phyloP scores from a whole-genome alignment of 2,888 invertebrate species.

The Latrodectus hesperus region DNA sequence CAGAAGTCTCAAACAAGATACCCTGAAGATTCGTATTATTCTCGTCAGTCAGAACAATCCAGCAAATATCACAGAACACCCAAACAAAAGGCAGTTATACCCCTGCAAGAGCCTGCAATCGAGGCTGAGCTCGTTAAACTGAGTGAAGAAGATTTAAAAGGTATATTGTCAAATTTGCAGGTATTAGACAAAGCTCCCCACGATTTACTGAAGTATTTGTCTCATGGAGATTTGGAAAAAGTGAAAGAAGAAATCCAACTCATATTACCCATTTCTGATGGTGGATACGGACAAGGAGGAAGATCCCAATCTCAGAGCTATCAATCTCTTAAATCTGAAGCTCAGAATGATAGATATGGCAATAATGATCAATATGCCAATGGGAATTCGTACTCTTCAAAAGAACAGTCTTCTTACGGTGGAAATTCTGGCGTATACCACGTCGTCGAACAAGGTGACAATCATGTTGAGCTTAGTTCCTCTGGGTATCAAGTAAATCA shows the following conservation, averaged over 20 bases:
- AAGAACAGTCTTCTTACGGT: slow-evolving; percentile 6
- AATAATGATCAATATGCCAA: slow-evolving; percentile 11
- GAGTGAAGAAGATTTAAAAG: slow-evolving; percentile 48
- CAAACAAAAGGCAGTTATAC: slow-evolving; percentile 9
- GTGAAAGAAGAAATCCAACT: slow-evolving; percentile 38
- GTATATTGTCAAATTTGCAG: slow-evolving; percentile 44
- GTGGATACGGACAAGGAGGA: slow-evolving; percentile 14
- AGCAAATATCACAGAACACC: slow-evolving; percentile 7
- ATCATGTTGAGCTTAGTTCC: slow-evolving; percentile 14
- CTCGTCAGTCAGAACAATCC: slow-evolving; percentile 38
- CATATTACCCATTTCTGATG: slow-evolving; percentile 33
- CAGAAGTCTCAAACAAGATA: neutral
- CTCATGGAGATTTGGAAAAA: slow-evolving; percentile 10
- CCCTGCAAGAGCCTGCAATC: slow-evolving; percentile 35
- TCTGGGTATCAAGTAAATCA: slow-evolving; percentile 25
- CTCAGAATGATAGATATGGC: slow-evolving; percentile 6
- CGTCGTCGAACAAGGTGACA: slow-evolving; percentile 6
- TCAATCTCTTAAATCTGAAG: neutral
- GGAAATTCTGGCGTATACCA: slow-evolving; percentile 32
- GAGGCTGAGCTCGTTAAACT: slow-evolving; percentile 61
- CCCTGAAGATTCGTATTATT: slow-evolving; percentile 25
- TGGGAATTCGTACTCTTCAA: neutral
- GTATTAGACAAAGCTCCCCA: slow-evolving; percentile 44
- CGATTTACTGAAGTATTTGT: slow-evolving; percentile 47
- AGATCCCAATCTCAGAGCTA: neutral